Evolutionary conservation across 2,113 vertebrate genomes (phyloP).

Genomic region (Onychostruthus taczanowskii): DNA sequence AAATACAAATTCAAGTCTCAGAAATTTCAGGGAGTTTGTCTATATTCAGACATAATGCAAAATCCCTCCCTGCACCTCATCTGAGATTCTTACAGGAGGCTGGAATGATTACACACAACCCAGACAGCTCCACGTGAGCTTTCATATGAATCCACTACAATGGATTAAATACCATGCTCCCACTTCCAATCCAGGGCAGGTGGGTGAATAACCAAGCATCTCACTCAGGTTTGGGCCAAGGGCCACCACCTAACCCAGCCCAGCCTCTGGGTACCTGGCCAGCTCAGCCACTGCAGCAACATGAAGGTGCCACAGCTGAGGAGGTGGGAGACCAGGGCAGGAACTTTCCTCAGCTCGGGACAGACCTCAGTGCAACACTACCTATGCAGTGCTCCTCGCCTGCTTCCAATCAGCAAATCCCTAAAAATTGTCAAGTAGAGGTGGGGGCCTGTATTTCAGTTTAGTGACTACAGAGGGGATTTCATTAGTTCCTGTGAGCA

Average conservation of each 20-base stretch:
- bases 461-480: background rate
- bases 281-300: background rate
- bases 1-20: background rate
- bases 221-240: background rate
- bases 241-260: background rate
- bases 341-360: background rate
- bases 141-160: accelerated
- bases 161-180: background rate
- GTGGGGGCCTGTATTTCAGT: background rate
- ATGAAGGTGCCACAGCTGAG: background rate
- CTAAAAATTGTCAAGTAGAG: background rate
- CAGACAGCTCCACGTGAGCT: background rate
- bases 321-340: background rate
- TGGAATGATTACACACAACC: background rate
- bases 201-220: background rate
- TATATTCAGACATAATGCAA: background rate
- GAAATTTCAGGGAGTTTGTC: background rate
- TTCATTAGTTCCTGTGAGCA: background rate
- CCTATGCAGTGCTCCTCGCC: background rate
- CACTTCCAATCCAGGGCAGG: accelerated
- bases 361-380: background rate
- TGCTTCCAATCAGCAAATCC: background rate
- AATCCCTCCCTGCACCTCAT: background rate
- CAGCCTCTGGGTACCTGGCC: background rate
- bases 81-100: background rate